Base-by-base conservation (phyloP, 1,140 invertebrate species). In the Calephelis virginiensis region DNA sequence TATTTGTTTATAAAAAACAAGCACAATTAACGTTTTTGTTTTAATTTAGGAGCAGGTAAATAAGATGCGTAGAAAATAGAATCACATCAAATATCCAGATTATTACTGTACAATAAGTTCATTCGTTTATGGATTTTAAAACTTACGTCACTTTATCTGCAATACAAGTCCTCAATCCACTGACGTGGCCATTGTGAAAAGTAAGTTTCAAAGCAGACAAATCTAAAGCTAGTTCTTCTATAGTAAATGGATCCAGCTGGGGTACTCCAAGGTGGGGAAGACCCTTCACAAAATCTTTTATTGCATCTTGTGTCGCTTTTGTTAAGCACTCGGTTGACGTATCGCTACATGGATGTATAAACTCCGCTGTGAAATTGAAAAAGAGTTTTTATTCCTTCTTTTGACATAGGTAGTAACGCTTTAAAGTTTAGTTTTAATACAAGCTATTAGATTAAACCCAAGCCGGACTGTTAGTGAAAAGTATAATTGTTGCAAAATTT, bases 111-210 rank as follows among this genome's bases (percentile, higher is more conserved):
- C 28, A 28, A 28, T 43, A 43, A 0, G 3, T 43, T 8, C 8
- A 9, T 6, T 7, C 8, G 6, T 40, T 7, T 40, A 5, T 43
- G 6, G 8, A 48, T 28, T 28, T 65, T 60, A 50, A 61, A 67
- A 86, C 86, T 88, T 69, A 89, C 88, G 81, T 65, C 48, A 88
- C 79, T 69, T 86, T 78, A 66, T 90, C 86, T 1, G 87, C 82
- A 28, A 88, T 86, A 46, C 81, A 85, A 13, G 84, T 86, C 45
- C 72, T 78, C 59, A 90, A 88, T 0, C 88, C 88, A 0, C 78
- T 63, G 7, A 90, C 81, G 78, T 85, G 88, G 70, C 85, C 86
- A 40, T 87, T 67, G 48, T 83, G 81, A 63, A 89, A 89, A 5
- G 85, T 87, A 11, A 89, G 72, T 66, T 81, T 85, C 1, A 90